Conservation (phyloP, 2,888 invertebrate genomes). For the Drosophila dives region DNA sequence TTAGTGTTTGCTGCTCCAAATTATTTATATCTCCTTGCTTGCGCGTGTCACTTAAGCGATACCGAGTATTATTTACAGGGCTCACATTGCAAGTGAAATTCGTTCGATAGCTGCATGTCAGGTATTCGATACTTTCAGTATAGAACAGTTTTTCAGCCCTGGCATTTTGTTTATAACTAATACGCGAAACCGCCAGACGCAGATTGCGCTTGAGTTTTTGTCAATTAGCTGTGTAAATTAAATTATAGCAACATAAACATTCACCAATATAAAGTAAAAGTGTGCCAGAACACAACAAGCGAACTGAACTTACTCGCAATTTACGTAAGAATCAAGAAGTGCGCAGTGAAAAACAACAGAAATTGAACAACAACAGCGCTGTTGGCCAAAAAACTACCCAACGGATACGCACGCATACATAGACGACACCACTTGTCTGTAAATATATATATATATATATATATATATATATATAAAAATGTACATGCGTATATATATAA, state of each 20-base stretch:
- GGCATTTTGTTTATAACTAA: slow-evolving; percentile 67
- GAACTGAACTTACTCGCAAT: slow-evolving; percentile 27
- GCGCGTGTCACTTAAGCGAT: slow-evolving; percentile 11
- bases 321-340: slow-evolving; percentile 58
- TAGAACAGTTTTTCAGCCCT: slow-evolving; percentile 21
- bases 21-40: background rate
- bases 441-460: slow-evolving; percentile 1
- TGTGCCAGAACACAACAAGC: slow-evolving; percentile 1
- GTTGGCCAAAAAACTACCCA: slow-evolving; percentile 35
- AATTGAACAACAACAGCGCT: slow-evolving; percentile 25
- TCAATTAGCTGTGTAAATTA: slow-evolving; percentile 34
- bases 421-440: slow-evolving; percentile 1
- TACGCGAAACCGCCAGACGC: slow-evolving; percentile 46
- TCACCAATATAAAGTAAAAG: slow-evolving; percentile 18
- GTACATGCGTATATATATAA: slow-evolving; percentile 5
- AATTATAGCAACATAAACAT: slow-evolving; percentile 34
- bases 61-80: slow-evolving; percentile 25
- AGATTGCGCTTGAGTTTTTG: slow-evolving; percentile 17
- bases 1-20: background rate
- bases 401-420: slow-evolving; percentile 9
- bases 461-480: slow-evolving; percentile 1
- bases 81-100: background rate
- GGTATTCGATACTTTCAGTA: slow-evolving; percentile 21
- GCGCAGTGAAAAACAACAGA: slow-evolving; percentile 43
- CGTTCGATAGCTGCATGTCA: slow-evolving; percentile 6